Base-by-base conservation (phyloP, 64 coral and sea anemone species). In the Actinia equina region DNA sequence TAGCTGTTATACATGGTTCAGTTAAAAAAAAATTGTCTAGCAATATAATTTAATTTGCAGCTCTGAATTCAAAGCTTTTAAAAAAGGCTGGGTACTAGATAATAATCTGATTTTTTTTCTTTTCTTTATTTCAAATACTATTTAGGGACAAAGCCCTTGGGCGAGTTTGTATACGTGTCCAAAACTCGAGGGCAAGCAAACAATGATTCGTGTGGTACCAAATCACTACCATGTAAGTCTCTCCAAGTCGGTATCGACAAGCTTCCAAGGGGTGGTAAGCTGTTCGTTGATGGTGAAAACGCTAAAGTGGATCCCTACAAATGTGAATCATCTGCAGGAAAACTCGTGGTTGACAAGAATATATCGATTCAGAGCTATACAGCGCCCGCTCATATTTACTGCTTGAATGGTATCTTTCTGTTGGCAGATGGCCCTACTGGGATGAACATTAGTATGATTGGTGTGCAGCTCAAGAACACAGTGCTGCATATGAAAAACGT, bases 381-480 rank as follows among this genome's bases (percentile, higher is more conserved):
- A 52, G 19, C 5, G 43, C 5, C 16, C 0, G 78, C 78, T 52
- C 78, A 81, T 17, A 49, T 81, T 4, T 81, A 44, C 27, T 81
- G 78, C 52, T 8, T 51, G 12, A 12, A 81, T 81, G 78, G 78
- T 7, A 7, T 78, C 62, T 2, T 1, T 9, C 41, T 74, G 1
- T 41, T 9, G 25, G 10, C 25, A 15, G 5, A 9, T 30, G 9
- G 12, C 0, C n/a, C 23, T 15, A 15, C 69, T 15, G 13, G 0
- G 25, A 74, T 41, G 69, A 74, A 74, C 14, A 26, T 85, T 20
- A 63, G 1, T 27, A 27, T 85, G 44, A 85, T 17, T 85, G 25
- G 59, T 0, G 6, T 85, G 22, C 30, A 7, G 27, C 59, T 85
- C 83, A 85, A 85, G 25, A 85, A 85, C 16, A 85, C 83, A 41